phyloP scores from a whole-genome alignment of 2,113 vertebrate genomes.

The Coturnix japonica region DNA sequence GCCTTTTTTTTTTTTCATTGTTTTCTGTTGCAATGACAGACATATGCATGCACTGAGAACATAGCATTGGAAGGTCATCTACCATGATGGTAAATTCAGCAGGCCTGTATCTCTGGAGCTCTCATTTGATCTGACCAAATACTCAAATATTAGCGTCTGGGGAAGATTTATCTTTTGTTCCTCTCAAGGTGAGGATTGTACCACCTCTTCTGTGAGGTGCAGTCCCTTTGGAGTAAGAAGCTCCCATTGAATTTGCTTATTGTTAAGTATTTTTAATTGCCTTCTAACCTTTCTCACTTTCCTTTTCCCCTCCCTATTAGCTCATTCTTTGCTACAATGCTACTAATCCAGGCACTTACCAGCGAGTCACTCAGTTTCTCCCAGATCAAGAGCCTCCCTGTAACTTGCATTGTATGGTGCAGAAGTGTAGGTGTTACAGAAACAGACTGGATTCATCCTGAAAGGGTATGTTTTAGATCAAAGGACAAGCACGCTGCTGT shows the following conservation, averaged over 20 bases:
- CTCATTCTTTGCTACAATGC: neutral
- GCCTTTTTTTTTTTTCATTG: neutral
- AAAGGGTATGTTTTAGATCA: neutral
- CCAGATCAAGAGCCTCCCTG: neutral
- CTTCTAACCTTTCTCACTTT: neutral
- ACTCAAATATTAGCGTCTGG: neutral
- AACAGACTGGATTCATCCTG: neutral
- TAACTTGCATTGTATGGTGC: neutral
- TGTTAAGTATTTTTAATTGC: neutral
- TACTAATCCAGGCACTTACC: neutral
- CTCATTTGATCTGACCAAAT: neutral
- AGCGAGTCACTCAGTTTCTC: neutral
- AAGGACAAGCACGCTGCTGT: neutral
- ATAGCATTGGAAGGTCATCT: neutral
- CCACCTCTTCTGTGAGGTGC: neutral
- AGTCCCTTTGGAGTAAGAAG: neutral
- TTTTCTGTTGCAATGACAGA: neutral
- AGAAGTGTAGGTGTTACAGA: neutral
- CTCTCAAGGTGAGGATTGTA: neutral
- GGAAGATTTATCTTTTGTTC: neutral
- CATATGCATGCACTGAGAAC: neutral
- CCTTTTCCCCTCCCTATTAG: neutral
- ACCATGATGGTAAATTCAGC: neutral
- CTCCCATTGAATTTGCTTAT: neutral
- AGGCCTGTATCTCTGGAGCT: neutral